Percentiles rank a stretch among this genome's conserved stretches.
Evolutionary conservation across 2,888 invertebrate genomes (phyloP).

Genomic region (Cistogaster globosa): DNA sequence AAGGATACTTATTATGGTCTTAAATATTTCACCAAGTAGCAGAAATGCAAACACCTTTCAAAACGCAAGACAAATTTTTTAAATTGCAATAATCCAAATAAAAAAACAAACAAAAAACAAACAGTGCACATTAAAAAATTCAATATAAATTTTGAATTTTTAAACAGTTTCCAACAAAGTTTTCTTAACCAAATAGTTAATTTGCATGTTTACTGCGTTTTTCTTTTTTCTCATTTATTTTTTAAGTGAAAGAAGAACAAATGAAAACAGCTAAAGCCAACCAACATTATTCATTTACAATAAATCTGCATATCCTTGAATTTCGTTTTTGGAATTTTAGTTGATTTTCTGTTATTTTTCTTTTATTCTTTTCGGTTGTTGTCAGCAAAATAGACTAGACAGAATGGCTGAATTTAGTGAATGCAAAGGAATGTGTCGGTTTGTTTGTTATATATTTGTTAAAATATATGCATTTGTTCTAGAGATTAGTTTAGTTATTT

Average conservation of each 20-base stretch:
- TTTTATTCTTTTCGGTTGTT: slow-evolving; percentile 4
- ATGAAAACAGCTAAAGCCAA: slow-evolving; percentile 23
- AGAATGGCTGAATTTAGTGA: slow-evolving; percentile 24
- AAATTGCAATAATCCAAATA: slow-evolving; percentile 26
- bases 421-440: slow-evolving; percentile 27
- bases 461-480: slow-evolving; percentile 52
- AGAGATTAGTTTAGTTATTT: slow-evolving; percentile 71
- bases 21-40: slow-evolving; percentile 29
- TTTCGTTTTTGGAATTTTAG: slow-evolving; percentile 37
- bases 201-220: slow-evolving; percentile 63
- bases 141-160: slow-evolving; percentile 63
- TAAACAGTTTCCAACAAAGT: slow-evolving; percentile 49
- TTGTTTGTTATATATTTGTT: slow-evolving; percentile 24
- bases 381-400: slow-evolving; percentile 55
- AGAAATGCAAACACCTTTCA: neutral
- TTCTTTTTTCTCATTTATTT: slow-evolving; percentile 13
- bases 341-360: slow-evolving; percentile 24
- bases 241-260: slow-evolving; percentile 14
- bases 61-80: slow-evolving; percentile 29
- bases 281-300: slow-evolving; percentile 56
- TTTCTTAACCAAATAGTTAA: slow-evolving; percentile 64
- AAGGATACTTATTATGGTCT: slow-evolving; percentile 55
- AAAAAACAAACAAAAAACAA: neutral
- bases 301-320: slow-evolving; percentile 68
- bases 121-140: slow-evolving; percentile 44